Evolutionary conservation across 30 jellyfish, hydroid and myxozoan species (phyloP).

Genomic region (Clytia hemisphaerica): DNA sequence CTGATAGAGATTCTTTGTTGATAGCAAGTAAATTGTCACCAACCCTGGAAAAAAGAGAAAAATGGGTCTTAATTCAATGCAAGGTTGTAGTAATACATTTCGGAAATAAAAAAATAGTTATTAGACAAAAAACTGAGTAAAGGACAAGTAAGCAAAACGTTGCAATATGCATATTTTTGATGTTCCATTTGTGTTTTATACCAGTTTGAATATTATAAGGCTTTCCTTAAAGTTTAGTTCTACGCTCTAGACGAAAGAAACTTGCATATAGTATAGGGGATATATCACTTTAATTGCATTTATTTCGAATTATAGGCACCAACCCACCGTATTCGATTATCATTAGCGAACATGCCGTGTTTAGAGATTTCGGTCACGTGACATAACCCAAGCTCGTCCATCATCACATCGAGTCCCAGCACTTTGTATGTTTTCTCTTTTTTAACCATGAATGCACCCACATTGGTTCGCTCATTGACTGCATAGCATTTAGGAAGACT

Average conservation of each 20-base stretch:
- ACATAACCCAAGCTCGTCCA: conserved; percentile 84
- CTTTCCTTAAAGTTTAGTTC: no score
- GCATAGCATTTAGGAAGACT: conserved; percentile 26
- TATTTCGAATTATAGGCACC: no score
- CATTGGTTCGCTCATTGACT: conserved; percentile 37
- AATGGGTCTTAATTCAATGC: background rate
- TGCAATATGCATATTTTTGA: no score
- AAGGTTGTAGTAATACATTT: background rate
- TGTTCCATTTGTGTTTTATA: no score
- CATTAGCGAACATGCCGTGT: conserved; percentile 68
- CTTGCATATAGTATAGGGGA: no score
- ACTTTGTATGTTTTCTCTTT: conserved; percentile 58
- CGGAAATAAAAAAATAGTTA: background rate
- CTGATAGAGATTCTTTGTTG: conserved; percentile 66
- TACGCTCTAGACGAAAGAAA: no score
- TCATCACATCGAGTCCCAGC: conserved; percentile 84
- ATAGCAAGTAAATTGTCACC: conserved; percentile 77
- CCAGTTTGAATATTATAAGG: no score
- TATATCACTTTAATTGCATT: no score
- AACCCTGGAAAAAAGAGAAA: conserved; percentile 36
- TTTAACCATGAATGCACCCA: conserved; percentile 78
- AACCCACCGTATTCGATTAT: conserved; percentile 67
- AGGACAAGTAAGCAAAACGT: no score
- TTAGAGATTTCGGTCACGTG: conserved; percentile 57
- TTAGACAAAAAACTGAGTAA: background rate